Conservation (phyloP, 2,888 invertebrate genomes). For the Aporophyla nigra region DNA sequence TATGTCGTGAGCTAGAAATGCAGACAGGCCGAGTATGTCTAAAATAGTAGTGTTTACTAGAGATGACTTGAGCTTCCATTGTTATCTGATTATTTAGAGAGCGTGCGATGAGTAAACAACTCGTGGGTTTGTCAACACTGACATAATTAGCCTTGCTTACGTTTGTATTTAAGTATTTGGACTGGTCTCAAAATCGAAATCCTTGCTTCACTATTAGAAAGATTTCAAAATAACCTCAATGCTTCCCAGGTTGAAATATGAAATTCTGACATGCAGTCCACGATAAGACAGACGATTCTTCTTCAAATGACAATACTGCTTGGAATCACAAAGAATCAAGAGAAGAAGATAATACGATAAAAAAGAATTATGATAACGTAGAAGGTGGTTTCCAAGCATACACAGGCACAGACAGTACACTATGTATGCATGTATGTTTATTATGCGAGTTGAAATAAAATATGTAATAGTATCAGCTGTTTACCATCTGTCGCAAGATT, state of each 20-base stretch:
- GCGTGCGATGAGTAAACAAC: constrained; percentile 43
- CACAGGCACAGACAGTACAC: not conserved
- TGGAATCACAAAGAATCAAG: not conserved
- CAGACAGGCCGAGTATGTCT: constrained; percentile 57
- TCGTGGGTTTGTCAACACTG: constrained; percentile 41
- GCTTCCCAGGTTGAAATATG: not conserved
- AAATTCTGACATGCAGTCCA: not conserved
- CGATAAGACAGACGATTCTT: not conserved
- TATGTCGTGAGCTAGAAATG: constrained; percentile 67
- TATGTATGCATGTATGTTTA: constrained; percentile 9
- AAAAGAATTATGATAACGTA: constrained; percentile 1
- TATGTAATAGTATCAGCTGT: constrained; percentile 56
- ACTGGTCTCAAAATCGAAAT: constrained; percentile 1
- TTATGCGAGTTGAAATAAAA: constrained; percentile 34
- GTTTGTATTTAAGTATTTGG: constrained; percentile 24
- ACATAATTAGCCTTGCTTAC: constrained; percentile 42
- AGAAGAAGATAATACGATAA: not conserved
- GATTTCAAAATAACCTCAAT: not conserved
- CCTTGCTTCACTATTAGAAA: not conserved
- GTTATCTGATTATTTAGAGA: constrained; percentile 50
- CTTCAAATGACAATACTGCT: not conserved
- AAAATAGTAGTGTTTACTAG: constrained; percentile 58
- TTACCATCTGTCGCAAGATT: constrained; percentile 61
- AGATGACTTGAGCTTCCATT: constrained; percentile 43
- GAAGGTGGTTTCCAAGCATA: not conserved